phyloP scores from a whole-genome alignment of 2,113 vertebrate genomes.

The Vulpes ferrilata region DNA sequence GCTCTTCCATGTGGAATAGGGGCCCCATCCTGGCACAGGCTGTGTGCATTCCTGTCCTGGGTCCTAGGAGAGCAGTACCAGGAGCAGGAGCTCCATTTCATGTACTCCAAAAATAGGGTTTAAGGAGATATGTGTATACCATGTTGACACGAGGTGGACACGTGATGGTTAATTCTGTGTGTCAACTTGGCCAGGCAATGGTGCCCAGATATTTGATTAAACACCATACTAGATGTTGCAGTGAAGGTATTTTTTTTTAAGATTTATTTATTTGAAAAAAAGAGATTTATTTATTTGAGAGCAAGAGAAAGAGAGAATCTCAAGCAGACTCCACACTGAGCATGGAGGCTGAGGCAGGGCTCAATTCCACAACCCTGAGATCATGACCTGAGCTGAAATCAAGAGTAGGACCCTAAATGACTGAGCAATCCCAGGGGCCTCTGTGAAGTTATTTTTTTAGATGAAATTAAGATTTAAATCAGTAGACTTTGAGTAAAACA shows the following conservation, averaged over 20 bases:
- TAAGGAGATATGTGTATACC: background rate
- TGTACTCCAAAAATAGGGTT: constrained; percentile 40
- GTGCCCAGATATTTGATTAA: background rate
- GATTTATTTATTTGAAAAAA: background rate
- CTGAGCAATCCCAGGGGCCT: background rate
- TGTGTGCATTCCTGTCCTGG: constrained; percentile 62
- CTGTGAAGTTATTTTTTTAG: background rate
- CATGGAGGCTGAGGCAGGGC: background rate
- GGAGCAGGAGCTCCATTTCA: background rate
- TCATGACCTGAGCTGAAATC: background rate
- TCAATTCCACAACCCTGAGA: background rate
- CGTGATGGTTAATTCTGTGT: background rate
- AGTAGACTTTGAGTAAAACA: background rate
- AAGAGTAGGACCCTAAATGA: background rate
- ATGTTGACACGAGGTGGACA: background rate
- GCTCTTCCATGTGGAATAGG: constrained; percentile 15
- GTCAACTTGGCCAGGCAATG: background rate
- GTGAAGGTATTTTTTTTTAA: background rate
- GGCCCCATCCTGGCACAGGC: constrained; percentile 48
- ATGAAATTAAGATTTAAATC: background rate
- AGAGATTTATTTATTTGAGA: background rate
- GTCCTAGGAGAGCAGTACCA: constrained; percentile 37
- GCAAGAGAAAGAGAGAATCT: background rate
- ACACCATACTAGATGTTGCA: background rate
- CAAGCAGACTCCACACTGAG: background rate